These are phyloP conservation scores for Clistopyga incitator DNA, from an alignment of 2,888 invertebrate species.

Conservation along the genomic window DNA sequence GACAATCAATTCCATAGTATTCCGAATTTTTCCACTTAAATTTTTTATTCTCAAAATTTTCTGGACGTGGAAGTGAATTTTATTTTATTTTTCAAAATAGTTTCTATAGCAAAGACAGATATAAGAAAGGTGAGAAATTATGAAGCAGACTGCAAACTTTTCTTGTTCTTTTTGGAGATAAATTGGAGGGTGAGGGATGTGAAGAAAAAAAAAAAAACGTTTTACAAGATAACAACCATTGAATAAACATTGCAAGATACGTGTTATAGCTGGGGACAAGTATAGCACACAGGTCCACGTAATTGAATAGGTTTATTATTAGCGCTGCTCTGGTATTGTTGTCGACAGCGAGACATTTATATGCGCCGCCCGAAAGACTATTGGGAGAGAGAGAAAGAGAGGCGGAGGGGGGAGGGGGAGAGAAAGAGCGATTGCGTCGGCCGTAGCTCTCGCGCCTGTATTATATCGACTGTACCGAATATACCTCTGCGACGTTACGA, in stretches of 20 bases:
- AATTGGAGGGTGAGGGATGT: too few relatives aligned
- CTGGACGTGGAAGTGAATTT: too few relatives aligned
- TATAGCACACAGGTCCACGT: slow-evolving; percentile 16
- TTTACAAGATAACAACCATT: slow-evolving; percentile 15
- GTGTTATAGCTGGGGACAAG: slow-evolving; percentile 12
- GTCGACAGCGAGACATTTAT: slow-evolving; percentile 34
- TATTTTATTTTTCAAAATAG: too few relatives aligned
- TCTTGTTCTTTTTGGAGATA: not conserved
- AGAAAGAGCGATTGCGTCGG: slow-evolving; percentile 4
- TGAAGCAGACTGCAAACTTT: too few relatives aligned
- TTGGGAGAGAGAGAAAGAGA: not conserved
- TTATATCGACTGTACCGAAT: slow-evolving; percentile 3
- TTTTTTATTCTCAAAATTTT: too few relatives aligned
- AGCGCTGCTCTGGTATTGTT: slow-evolving; percentile 21
- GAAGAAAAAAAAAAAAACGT: not conserved
- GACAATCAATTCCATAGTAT: too few relatives aligned
- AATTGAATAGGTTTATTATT: slow-evolving; percentile 44
- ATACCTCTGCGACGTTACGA: not conserved
- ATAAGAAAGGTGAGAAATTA: too few relatives aligned
- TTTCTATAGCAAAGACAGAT: too few relatives aligned
- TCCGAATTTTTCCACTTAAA: too few relatives aligned
- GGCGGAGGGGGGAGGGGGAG: not conserved
- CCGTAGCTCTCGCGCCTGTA: not conserved
- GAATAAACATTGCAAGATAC: slow-evolving; percentile 10
- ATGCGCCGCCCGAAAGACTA: slow-evolving; percentile 2